phyloP scores from a whole-genome alignment of 2,888 invertebrate species.

The Cheilosia urbana region DNA sequence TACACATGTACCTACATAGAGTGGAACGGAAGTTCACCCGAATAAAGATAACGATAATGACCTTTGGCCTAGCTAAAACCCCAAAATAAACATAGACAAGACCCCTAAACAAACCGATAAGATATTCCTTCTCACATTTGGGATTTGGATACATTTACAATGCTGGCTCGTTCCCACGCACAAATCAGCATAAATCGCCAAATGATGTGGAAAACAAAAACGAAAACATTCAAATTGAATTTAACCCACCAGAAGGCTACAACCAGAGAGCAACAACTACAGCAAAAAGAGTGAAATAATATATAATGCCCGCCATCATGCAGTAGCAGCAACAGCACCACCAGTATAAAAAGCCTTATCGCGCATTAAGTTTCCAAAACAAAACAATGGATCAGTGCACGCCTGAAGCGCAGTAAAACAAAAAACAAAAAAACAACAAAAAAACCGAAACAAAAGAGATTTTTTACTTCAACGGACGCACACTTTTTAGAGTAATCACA shows the following conservation, averaged over 20 bases:
- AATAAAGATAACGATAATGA: slow-evolving; percentile 5
- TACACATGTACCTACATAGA: no score
- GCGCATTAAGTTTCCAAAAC: slow-evolving; percentile 29
- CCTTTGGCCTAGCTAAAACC: neutral
- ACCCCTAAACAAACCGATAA: neutral
- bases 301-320: slow-evolving; percentile 41
- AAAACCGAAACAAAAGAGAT: neutral
- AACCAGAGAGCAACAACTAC: neutral
- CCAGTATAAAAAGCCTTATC: slow-evolving; percentile 17
- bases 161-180: slow-evolving; percentile 11
- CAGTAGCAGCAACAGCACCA: slow-evolving; percentile 11
- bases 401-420: neutral
- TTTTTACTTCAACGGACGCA: neutral
- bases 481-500: slow-evolving; percentile 7
- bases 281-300: slow-evolving; percentile 13
- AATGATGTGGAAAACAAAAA: slow-evolving; percentile 22
- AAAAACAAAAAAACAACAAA: neutral
- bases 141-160: neutral
- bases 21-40: slow-evolving; percentile 7
- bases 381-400: slow-evolving; percentile 7
- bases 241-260: slow-evolving; percentile 8
- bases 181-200: slow-evolving; percentile 26
- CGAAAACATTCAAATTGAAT: slow-evolving; percentile 26
- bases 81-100: neutral
- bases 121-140: slow-evolving; percentile 8